Percentiles rank a stretch among this genome's conserved stretches.
phyloP scores from a whole-genome alignment of 2,888 invertebrate genomes.

The Agrotis clavis region DNA sequence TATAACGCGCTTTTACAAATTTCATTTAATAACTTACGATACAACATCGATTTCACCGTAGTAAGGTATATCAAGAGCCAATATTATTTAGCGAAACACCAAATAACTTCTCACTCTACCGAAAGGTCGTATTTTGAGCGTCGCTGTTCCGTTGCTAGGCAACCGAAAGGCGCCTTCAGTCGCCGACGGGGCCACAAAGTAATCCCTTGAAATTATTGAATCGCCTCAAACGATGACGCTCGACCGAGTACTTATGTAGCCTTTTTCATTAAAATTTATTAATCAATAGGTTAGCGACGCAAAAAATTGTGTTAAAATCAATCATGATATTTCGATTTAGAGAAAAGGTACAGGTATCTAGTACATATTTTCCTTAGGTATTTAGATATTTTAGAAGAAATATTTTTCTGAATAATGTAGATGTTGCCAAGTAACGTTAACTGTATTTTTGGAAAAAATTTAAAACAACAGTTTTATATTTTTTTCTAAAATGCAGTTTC shows the following conservation, averaged over 20 bases:
- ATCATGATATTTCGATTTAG: too few species aligned
- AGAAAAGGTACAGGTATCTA: too few species aligned
- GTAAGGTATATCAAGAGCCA: slow-evolving; percentile 1
- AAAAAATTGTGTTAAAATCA: too few species aligned
- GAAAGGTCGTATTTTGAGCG: slow-evolving; percentile 40
- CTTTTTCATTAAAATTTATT: neutral
- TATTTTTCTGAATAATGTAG: neutral
- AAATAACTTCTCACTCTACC: slow-evolving; percentile 14
- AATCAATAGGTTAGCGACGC: neutral
- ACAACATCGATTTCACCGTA: neutral
- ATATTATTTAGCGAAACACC: slow-evolving; percentile 17
- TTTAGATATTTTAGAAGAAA: neutral
- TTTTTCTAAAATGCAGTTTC: neutral
- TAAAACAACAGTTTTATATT: neutral
- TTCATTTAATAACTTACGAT: neutral
- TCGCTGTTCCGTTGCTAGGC: slow-evolving; percentile 52
- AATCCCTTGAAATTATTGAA: slow-evolving; percentile 39
- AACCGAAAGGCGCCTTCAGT: slow-evolving; percentile 43
- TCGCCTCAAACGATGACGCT: neutral
- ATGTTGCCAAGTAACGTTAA: slow-evolving; percentile 6
- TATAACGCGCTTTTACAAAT: too few species aligned
- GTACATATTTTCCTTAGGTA: too few species aligned
- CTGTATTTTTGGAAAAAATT: too few species aligned
- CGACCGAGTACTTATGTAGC: neutral
- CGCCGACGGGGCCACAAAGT: slow-evolving; percentile 30